These are phyloP conservation scores for Mystacornis crossleyi DNA, from an alignment of 2,113 vertebrate species.

Conservation along the genomic window DNA sequence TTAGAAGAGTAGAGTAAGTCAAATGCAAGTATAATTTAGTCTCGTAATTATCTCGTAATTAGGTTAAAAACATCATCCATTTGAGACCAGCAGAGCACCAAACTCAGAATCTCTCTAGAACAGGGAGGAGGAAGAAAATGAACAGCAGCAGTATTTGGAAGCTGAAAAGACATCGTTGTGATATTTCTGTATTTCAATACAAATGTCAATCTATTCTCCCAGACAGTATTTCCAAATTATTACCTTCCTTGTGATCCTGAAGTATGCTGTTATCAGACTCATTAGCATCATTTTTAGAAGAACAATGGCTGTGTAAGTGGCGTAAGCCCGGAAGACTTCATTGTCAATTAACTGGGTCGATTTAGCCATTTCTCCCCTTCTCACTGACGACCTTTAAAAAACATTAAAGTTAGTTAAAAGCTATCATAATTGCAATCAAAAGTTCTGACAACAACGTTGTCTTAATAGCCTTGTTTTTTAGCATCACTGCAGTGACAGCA, in stretches of 20 bases:
- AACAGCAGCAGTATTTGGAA: neutral
- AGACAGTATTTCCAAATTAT: neutral
- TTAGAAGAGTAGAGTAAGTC: neutral
- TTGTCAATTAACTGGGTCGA: conserved; percentile 61
- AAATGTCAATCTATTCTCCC: neutral
- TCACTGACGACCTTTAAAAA: neutral
- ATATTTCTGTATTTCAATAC: neutral
- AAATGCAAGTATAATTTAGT: neutral
- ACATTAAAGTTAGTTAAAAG: neutral
- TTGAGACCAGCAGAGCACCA: neutral
- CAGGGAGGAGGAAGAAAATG: neutral
- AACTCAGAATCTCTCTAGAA: neutral
- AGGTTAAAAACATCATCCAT: neutral
- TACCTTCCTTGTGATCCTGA: conserved; percentile 81
- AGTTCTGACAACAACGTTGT: neutral
- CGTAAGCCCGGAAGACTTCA: conserved; percentile 75
- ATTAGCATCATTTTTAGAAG: conserved; percentile 87
- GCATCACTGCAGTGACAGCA: neutral
- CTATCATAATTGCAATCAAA: neutral
- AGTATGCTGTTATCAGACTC: conserved; percentile 73
- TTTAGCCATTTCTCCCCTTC: conserved; percentile 66
- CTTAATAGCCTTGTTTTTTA: neutral
- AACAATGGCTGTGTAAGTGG: conserved; percentile 75
- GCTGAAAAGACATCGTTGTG: neutral
- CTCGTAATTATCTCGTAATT: neutral